A percentile compares a stretch with the other conserved stretches of the same genome.
Conservation (phyloP, 2,888 invertebrate genomes). For the Spatulosminthurus flaviceps region DNA sequence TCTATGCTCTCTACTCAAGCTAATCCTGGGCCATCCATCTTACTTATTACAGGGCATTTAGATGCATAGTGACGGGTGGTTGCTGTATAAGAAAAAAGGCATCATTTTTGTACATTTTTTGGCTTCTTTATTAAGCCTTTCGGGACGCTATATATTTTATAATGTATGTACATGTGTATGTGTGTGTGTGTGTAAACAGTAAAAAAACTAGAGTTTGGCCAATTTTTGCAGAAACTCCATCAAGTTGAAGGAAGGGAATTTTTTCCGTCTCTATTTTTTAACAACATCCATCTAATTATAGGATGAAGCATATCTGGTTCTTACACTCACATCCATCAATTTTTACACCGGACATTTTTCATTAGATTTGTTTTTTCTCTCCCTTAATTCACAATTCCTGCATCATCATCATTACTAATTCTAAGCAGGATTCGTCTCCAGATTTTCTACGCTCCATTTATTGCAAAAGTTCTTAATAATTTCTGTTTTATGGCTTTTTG, state of each 20-base stretch:
- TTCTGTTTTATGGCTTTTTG: too few relatives aligned
- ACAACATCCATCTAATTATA: slow-evolving; percentile 18
- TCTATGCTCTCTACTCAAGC: background rate
- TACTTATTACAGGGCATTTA: slow-evolving; percentile 13
- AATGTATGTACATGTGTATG: too few relatives aligned
- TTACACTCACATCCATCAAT: slow-evolving; percentile 4
- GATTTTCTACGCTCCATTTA: background rate
- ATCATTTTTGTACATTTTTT: too few relatives aligned
- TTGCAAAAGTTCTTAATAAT: background rate
- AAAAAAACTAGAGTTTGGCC: too few relatives aligned
- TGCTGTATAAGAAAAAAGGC: too few relatives aligned
- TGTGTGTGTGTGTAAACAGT: too few relatives aligned
- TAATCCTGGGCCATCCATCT: slow-evolving; percentile 25
- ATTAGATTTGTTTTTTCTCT: background rate
- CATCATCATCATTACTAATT: background rate
- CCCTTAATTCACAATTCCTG: background rate
- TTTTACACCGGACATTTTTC: background rate
- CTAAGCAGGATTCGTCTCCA: background rate
- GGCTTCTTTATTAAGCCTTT: too few relatives aligned
- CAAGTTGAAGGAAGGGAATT: background rate
- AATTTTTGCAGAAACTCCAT: background rate
- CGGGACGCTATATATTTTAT: too few relatives aligned
- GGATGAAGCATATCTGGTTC: background rate
- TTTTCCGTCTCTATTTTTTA: background rate
- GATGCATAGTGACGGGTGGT: too few relatives aligned